These are phyloP conservation scores for Sylvilagus floridanus DNA, from an alignment of 2,797 vertebrate species.

Conservation along the genomic window DNA sequence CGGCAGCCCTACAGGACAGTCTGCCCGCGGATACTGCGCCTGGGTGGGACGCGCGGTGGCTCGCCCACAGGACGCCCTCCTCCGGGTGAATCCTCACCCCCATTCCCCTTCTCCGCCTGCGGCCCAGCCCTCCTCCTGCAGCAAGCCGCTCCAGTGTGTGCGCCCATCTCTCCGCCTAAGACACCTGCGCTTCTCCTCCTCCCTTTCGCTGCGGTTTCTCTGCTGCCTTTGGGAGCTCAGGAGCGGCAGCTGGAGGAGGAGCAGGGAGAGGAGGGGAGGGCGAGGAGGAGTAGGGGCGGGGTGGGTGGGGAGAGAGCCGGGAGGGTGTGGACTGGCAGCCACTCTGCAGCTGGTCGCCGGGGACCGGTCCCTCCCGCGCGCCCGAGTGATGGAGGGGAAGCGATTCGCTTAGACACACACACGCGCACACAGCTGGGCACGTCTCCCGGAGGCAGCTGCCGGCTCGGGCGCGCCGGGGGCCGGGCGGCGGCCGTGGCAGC, in stretches of 20 bases:
- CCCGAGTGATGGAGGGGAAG: constrained; percentile 76
- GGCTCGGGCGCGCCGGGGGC: constrained; percentile 64
- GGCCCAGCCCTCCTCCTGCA: constrained; percentile 32
- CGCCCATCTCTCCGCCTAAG: neutral
- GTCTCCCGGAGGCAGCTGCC: constrained; percentile 78
- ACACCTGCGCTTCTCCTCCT: constrained; percentile 75
- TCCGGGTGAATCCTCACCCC: neutral
- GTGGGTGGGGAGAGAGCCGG: constrained; percentile 69
- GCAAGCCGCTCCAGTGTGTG: neutral
- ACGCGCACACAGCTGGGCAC: constrained; percentile 83
- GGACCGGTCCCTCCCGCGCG: constrained; percentile 72
- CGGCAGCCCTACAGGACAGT: neutral
- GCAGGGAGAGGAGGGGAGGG: constrained; percentile 51
- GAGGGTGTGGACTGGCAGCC: constrained; percentile 81
- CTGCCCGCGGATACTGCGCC: neutral
- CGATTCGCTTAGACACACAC: constrained; percentile 82
- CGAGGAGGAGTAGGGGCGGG: constrained; percentile 68
- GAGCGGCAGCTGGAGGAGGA: constrained; percentile 74
- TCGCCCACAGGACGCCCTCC: constrained; percentile 6
- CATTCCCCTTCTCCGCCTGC: neutral
- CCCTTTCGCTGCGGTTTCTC: constrained; percentile 60
- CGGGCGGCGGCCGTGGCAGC: constrained; percentile 76
- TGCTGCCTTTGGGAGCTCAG: constrained; percentile 24
- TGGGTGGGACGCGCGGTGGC: neutral
- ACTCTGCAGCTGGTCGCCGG: constrained; percentile 80